Evolutionary conservation across 2,888 invertebrate species (phyloP).

Genomic region (Psylliodes chrysocephalus): DNA sequence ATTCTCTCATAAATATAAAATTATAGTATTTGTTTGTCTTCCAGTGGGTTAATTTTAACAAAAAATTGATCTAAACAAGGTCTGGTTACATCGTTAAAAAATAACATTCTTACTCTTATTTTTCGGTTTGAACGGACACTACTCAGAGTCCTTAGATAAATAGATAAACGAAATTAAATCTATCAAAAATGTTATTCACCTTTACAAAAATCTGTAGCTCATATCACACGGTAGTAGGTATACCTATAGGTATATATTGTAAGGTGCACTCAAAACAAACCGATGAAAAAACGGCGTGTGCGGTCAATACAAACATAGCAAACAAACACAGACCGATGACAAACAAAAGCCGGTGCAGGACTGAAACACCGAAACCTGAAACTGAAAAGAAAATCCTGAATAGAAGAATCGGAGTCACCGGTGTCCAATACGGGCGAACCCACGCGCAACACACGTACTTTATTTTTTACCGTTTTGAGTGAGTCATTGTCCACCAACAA

Average conservation of each 20-base stretch:
- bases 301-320: slow-evolving; percentile 20
- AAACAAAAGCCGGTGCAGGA: slow-evolving; percentile 21
- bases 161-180: too few relatives aligned
- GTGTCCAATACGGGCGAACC: slow-evolving; percentile 12
- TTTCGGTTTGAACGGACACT: too few relatives aligned
- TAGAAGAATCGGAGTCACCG: neutral
- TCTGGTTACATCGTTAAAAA: too few relatives aligned
- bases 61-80: too few relatives aligned
- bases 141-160: too few relatives aligned
- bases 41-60: too few relatives aligned
- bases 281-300: neutral
- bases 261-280: slow-evolving; percentile 6
- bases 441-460: slow-evolving; percentile 23
- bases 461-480: neutral
- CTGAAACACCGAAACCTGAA: slow-evolving; percentile 17
- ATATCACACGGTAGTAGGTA: slow-evolving; percentile 1
- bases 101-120: too few relatives aligned
- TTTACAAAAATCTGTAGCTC: neutral
- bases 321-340: slow-evolving; percentile 3
- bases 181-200: slow-evolving; percentile 12
- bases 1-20: too few relatives aligned
- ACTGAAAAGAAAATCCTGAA: slow-evolving; percentile 3
- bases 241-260: neutral
- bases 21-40: too few relatives aligned
- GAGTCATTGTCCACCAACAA: neutral